Evolutionary conservation across 2,113 vertebrate species (phyloP).

Genomic region (Otolemur garnettii): DNA sequence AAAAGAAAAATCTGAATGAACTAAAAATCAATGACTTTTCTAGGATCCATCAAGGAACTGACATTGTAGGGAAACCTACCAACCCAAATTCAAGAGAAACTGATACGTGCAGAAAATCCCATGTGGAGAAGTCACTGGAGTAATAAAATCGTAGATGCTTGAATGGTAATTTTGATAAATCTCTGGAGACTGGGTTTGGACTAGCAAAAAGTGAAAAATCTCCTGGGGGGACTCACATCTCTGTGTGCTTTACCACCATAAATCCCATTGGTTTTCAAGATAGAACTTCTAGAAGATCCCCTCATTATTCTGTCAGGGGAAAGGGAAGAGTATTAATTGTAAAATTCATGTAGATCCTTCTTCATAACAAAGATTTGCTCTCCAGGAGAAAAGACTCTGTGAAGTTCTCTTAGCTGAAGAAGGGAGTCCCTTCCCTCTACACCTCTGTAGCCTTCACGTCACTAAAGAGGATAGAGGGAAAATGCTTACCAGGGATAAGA

Average conservation of each 20-base stretch:
- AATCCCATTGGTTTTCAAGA: not conserved
- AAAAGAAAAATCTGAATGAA: not conserved
- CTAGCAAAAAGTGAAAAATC: not conserved
- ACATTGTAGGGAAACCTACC: not conserved
- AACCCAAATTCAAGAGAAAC: not conserved
- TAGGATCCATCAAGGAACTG: not conserved
- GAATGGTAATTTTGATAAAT: not conserved
- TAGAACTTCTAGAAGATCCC: not conserved
- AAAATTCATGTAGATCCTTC: not conserved
- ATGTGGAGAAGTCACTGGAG: not conserved
- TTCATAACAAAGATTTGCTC: not conserved
- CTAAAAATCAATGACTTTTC: not conserved
- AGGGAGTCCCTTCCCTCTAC: not conserved
- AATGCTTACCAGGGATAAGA: not conserved
- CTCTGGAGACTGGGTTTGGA: not conserved
- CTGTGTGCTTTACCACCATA: not conserved
- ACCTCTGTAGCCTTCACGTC: not conserved
- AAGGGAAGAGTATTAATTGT: not conserved
- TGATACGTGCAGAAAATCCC: not conserved
- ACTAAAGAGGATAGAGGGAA: accelerated
- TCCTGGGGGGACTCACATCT: not conserved
- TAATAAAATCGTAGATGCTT: not conserved
- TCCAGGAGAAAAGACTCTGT: not conserved
- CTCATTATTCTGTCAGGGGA: not conserved
- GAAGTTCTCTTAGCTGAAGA: not conserved